Conservation (phyloP, 1,140 invertebrate species). For the Centruroides sculpturatus region DNA sequence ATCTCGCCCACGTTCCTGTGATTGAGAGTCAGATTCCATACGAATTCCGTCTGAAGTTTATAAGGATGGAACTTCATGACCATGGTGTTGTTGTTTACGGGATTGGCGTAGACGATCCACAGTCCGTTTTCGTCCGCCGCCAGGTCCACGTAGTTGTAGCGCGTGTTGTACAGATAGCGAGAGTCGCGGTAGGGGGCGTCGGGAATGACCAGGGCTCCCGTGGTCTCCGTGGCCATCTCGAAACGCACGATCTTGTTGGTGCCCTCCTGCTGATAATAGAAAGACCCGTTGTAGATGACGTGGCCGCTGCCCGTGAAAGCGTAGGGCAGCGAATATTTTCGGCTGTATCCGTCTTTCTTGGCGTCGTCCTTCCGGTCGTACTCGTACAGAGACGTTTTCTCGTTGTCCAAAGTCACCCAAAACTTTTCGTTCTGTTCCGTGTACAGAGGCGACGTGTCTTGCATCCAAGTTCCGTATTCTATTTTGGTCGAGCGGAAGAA, state of each 20-base stretch:
- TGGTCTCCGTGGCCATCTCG: constrained; percentile 31
- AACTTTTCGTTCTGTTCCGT: constrained; percentile 49
- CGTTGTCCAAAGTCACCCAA: constrained; percentile 63
- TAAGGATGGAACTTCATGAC: constrained; percentile 53
- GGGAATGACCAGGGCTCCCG: constrained; percentile 4
- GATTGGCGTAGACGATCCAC: constrained; percentile 41
- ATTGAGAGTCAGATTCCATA: constrained; percentile 82
- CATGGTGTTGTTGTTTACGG: constrained; percentile 74
- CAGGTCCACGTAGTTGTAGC: constrained; percentile 51
- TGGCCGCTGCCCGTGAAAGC: constrained; percentile 65
- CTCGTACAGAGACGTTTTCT: constrained; percentile 54
- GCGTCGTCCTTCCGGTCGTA: constrained; percentile 53
- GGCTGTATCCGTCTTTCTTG: constrained; percentile 25
- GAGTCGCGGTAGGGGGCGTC: constrained; percentile 21
- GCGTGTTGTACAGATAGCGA: constrained; percentile 39
- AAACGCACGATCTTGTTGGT: constrained; percentile 40
- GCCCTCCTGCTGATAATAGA: constrained; percentile 66
- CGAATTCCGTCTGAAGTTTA: constrained; percentile 48
- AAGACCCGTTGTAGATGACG: constrained; percentile 74
- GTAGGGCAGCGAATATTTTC: constrained; percentile 32
- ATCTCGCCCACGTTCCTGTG: constrained; percentile 70
- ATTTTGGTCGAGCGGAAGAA: constrained; percentile 58
- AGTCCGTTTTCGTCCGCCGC: constrained; percentile 75
- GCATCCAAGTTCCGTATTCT: constrained; percentile 64
- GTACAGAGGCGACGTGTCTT: constrained; percentile 51